Evolutionary conservation across 2,113 vertebrate genomes (phyloP).

Genomic region (Drymodes brunneopygia): DNA sequence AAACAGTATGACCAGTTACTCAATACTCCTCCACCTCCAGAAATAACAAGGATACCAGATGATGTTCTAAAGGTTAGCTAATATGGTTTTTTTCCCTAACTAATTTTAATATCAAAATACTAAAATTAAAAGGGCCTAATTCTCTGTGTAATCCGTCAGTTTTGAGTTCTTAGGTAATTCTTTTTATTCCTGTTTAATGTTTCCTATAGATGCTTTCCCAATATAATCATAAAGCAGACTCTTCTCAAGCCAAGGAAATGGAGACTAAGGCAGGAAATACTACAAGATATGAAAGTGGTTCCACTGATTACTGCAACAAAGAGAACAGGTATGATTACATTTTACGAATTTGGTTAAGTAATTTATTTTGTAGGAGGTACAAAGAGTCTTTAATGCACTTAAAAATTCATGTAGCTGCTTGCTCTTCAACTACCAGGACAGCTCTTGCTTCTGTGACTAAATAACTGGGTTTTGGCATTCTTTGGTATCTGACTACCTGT

Average conservation of each 20-base stretch:
- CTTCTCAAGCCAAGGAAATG: neutral
- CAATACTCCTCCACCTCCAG: conserved; percentile 71
- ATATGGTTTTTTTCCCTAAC: neutral
- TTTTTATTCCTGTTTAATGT: neutral
- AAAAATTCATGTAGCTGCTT: neutral
- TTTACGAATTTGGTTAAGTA: neutral
- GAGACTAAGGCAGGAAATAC: neutral
- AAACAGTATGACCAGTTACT: conserved; percentile 67
- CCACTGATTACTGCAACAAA: conserved; percentile 26
- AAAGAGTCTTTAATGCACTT: neutral
- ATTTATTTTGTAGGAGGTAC: neutral
- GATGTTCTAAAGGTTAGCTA: conserved; percentile 73
- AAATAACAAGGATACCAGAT: conserved; percentile 74
- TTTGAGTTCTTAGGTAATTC: neutral
- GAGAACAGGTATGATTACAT: conserved; percentile 62
- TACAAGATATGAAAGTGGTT: neutral
- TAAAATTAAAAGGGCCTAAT: neutral
- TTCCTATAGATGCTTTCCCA: conserved; percentile 70
- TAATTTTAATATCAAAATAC: neutral
- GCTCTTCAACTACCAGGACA: neutral
- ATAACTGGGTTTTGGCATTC: neutral
- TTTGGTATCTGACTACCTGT: neutral
- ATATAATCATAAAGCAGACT: conserved; percentile 55
- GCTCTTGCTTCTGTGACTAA: neutral
- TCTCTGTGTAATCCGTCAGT: neutral